These are phyloP conservation scores for Drosophila varians DNA, from an alignment of 1,140 invertebrate genomes.

Conservation along the genomic window DNA sequence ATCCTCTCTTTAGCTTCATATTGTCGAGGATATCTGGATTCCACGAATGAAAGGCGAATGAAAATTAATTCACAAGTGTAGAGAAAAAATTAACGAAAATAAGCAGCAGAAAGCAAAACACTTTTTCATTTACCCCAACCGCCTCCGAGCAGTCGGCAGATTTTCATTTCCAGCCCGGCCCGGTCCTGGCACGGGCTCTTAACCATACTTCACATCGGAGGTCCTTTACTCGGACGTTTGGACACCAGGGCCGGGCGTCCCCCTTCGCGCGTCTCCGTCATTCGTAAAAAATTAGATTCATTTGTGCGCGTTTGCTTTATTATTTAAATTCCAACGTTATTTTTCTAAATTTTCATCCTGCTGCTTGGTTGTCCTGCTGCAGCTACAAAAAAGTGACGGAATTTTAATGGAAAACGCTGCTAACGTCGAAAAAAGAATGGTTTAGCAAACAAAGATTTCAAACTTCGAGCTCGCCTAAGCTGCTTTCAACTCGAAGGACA, in stretches of 20 bases:
- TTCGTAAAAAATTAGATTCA: conserved; percentile 83
- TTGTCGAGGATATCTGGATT: conserved; percentile 4
- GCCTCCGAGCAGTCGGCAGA: neutral
- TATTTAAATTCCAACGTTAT: conserved; percentile 80
- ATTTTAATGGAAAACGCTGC: conserved; percentile 83
- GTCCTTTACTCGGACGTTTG: conserved; percentile 33
- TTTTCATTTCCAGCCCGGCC: conserved; percentile 7
- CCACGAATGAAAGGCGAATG: conserved; percentile 52
- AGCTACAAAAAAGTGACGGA: conserved; percentile 59
- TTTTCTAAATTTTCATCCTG: conserved; percentile 75
- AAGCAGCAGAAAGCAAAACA: conserved; percentile 67
- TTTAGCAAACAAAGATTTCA: conserved; percentile 74
- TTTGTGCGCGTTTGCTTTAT: conserved; percentile 80
- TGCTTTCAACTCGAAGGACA: conserved; percentile 74
- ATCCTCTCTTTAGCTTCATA: neutral
- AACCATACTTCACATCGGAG: conserved; percentile 14
- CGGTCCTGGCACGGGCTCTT: conserved; percentile 7
- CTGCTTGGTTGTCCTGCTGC: conserved; percentile 15
- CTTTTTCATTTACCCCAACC: conserved; percentile 65
- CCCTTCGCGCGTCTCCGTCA: conserved; percentile 30
- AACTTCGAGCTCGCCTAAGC: conserved; percentile 67
- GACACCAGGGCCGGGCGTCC: conserved; percentile 8
- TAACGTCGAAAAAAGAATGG: conserved; percentile 58
- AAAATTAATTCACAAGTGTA: conserved; percentile 72
- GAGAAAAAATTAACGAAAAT: conserved; percentile 70